Conservation (phyloP, 2,888 invertebrate species). For the Heteromyza rotundicornis region DNA sequence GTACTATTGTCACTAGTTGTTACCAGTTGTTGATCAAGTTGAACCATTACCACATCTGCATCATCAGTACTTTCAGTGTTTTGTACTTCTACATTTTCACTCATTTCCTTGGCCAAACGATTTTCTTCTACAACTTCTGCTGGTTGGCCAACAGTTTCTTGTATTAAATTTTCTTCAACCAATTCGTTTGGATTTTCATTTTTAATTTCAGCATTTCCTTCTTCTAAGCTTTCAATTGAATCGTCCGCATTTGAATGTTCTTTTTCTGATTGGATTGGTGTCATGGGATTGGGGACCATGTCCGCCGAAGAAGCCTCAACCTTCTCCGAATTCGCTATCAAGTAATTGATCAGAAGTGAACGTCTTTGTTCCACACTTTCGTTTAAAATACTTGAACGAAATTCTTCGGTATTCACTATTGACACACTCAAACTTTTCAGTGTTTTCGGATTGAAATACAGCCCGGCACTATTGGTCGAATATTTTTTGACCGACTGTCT, state of each 20-base stretch:
- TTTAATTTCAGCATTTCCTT: not conserved
- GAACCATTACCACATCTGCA: too few relatives aligned
- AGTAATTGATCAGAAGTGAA: too few relatives aligned
- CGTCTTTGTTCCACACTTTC: too few relatives aligned
- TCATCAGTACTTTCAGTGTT: not conserved
- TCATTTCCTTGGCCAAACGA: not conserved
- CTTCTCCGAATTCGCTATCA: too few relatives aligned
- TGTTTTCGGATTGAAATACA: slow-evolving; percentile 37
- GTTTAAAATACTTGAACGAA: slow-evolving; percentile 34
- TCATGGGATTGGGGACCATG: too few relatives aligned
- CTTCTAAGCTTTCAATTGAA: not conserved
- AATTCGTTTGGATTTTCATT: too few relatives aligned
- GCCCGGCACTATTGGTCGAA: slow-evolving; percentile 1
- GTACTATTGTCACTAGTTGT: too few relatives aligned
- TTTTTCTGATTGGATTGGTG: not conserved
- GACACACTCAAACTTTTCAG: slow-evolving; percentile 43
- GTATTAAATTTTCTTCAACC: too few relatives aligned
- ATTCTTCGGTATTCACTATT: slow-evolving; percentile 42
- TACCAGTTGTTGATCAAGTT: too few relatives aligned
- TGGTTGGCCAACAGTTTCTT: too few relatives aligned
- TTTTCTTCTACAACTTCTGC: too few relatives aligned
- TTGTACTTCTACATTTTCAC: not conserved
- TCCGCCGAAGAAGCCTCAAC: too few relatives aligned
- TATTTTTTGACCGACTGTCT: slow-evolving; percentile 41
- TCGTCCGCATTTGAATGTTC: not conserved